These are phyloP conservation scores for Pachypeltis micranthus DNA, from an alignment of 1,140 invertebrate species.

Conservation along the genomic window DNA sequence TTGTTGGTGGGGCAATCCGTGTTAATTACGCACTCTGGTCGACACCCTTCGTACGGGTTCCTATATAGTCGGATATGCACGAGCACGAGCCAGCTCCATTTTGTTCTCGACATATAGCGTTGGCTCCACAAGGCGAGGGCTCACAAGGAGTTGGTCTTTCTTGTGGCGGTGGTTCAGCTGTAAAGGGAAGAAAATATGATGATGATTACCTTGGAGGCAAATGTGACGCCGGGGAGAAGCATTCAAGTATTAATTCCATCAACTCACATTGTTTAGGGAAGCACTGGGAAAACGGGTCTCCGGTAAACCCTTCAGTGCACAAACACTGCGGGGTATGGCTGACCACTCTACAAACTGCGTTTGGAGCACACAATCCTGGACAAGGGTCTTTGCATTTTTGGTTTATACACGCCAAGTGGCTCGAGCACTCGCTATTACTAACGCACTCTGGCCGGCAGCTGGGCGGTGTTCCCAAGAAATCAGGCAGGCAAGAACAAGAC, in stretches of 20 bases:
- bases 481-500: slow-evolving; percentile 48
- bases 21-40: slow-evolving; percentile 56
- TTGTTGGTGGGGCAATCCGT: slow-evolving; percentile 52
- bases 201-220: no score
- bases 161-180: slow-evolving; percentile 19
- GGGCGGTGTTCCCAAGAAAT: slow-evolving; percentile 47
- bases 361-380: slow-evolving; percentile 46
- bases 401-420: slow-evolving; percentile 49
- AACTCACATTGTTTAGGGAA: slow-evolving; percentile 19
- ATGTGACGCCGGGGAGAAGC: no score
- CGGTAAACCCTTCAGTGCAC: slow-evolving; percentile 43
- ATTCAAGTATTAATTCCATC: slow-evolving; percentile 10
- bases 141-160: slow-evolving; percentile 45
- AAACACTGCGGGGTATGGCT: slow-evolving; percentile 51
- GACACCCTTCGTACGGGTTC: slow-evolving; percentile 45
- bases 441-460: slow-evolving; percentile 54
- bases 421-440: slow-evolving; percentile 48
- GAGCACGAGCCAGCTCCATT: slow-evolving; percentile 57
- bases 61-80: slow-evolving; percentile 40
- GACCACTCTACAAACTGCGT: slow-evolving; percentile 51
- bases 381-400: slow-evolving; percentile 57
- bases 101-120: slow-evolving; percentile 62
- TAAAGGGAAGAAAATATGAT: no score
- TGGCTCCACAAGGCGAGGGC: slow-evolving; percentile 65
- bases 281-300: slow-evolving; percentile 46